Percentiles rank a stretch among this genome's conserved stretches.
phyloP scores from a whole-genome alignment of 2,797 vertebrate species.

The Ibycter americanus region DNA sequence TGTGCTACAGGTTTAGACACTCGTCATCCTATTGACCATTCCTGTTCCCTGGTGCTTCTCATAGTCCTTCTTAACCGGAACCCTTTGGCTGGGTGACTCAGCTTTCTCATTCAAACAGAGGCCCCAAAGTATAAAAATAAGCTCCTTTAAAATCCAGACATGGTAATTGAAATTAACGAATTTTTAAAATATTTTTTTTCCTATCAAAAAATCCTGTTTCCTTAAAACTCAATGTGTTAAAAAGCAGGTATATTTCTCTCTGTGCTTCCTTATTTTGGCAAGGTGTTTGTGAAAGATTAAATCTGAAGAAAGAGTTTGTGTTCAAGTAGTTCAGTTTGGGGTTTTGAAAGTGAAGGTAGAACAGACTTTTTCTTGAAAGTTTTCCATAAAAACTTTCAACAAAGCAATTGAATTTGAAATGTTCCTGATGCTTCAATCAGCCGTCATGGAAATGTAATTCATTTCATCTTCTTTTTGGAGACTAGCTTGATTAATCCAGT shows the following conservation, averaged over 20 bases:
- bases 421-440: neutral
- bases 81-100: neutral
- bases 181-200: neutral
- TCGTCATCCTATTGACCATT: fast-evolving
- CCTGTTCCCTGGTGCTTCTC: neutral
- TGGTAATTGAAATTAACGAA: neutral
- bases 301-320: neutral
- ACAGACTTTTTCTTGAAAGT: neutral
- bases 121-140: neutral
- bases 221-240: neutral
- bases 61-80: neutral
- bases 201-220: neutral
- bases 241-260: neutral
- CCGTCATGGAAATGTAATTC: neutral
- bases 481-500: neutral
- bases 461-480: neutral
- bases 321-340: neutral
- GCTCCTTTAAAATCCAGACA: neutral
- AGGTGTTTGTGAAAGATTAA: neutral
- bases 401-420: neutral
- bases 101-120: neutral
- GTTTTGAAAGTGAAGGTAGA: neutral
- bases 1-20: neutral
- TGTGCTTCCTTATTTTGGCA: neutral
- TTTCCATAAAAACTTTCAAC: neutral